These are phyloP conservation scores for Eupithecia tripunctaria DNA, from an alignment of 2,888 invertebrate species.

Conservation along the genomic window DNA sequence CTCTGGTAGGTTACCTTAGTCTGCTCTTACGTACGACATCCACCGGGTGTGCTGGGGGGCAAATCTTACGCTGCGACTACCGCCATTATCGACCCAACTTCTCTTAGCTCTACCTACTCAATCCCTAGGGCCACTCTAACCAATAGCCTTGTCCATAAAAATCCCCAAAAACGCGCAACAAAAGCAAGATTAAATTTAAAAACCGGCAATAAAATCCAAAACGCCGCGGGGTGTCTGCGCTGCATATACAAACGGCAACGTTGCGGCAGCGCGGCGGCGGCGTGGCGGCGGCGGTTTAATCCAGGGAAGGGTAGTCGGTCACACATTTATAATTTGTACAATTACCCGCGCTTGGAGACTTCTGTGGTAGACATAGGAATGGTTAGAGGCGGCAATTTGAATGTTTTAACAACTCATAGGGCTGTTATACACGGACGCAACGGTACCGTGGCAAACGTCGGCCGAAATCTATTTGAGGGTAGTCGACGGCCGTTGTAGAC, in stretches of 20 bases:
- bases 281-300: constrained; percentile 57
- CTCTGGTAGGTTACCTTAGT: neutral
- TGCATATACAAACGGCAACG: constrained; percentile 45
- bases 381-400: constrained; percentile 21
- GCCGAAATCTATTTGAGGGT: too few relatives aligned
- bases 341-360: constrained; percentile 76
- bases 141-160: constrained; percentile 32
- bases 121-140: neutral
- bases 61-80: neutral
- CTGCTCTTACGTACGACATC: neutral
- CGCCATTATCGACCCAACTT: neutral
- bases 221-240: constrained; percentile 39
- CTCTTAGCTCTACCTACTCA: neutral
- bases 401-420: neutral
- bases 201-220: constrained; percentile 36
- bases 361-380: constrained; percentile 42
- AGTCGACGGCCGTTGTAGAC: too few relatives aligned
- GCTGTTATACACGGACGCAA: too few relatives aligned
- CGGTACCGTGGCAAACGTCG: too few relatives aligned
- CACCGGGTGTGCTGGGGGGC: neutral
- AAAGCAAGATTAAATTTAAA: constrained; percentile 43
- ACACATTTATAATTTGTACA: constrained; percentile 83
- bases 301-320: constrained; percentile 69
- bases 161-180: constrained; percentile 41
- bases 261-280: constrained; percentile 44